Evolutionary conservation across 2,888 invertebrate species (phyloP).

Genomic region (Drosophila bunnanda): DNA sequence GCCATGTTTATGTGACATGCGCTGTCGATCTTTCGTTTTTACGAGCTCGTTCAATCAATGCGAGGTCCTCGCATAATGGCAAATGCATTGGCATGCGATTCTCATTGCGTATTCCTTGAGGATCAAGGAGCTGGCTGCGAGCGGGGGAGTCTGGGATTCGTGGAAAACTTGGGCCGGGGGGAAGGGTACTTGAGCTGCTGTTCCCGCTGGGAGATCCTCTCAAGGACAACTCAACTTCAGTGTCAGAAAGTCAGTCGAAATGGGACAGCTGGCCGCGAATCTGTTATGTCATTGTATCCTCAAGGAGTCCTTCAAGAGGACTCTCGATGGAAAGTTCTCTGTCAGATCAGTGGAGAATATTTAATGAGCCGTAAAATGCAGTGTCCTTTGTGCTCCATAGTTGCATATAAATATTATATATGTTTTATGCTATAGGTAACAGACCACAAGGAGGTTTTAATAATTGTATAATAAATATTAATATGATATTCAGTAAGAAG

Average conservation of each 20-base stretch:
- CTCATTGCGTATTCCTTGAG: slow-evolving; percentile 44
- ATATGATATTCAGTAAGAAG: too few relatives aligned
- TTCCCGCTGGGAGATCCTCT: slow-evolving; percentile 33
- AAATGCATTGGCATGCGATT: slow-evolving; percentile 15
- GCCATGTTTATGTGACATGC: slow-evolving; percentile 73
- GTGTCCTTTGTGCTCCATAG: neutral
- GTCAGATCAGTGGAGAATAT: neutral
- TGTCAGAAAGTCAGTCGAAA: slow-evolving; percentile 20
- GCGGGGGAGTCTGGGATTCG: slow-evolving; percentile 36
- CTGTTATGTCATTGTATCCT: slow-evolving; percentile 35
- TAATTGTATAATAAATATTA: neutral
- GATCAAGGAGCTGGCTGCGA: slow-evolving; percentile 4
- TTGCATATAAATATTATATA: neutral
- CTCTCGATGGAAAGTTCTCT: slow-evolving; percentile 17
- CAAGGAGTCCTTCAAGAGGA: slow-evolving; percentile 4
- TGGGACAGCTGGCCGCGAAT: slow-evolving; percentile 27
- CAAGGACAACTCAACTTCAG: slow-evolving; percentile 29
- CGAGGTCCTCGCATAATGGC: slow-evolving; percentile 20
- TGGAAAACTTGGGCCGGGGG: slow-evolving; percentile 32
- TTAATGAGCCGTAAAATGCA: slow-evolving; percentile 11
- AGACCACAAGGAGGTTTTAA: neutral
- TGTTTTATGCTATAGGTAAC: neutral
- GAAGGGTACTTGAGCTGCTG: slow-evolving; percentile 19
- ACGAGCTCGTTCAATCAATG: slow-evolving; percentile 55
- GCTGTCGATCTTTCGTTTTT: slow-evolving; percentile 73